Evolutionary conservation across 30 jellyfish, hydroid and myxozoan species (phyloP).

Genomic region (Chrysaora quinquecirrha): DNA sequence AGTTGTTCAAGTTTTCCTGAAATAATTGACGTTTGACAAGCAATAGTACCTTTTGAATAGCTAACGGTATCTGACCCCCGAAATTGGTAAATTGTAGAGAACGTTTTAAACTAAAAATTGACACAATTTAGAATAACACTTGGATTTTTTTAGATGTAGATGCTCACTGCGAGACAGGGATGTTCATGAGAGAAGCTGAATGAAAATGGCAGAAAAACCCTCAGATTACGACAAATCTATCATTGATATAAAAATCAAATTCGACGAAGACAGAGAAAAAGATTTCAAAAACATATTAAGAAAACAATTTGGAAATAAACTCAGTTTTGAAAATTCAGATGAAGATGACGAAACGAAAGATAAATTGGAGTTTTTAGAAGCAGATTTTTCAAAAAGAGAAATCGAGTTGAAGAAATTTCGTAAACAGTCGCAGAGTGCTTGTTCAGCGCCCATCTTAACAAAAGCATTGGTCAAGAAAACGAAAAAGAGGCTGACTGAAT

Average conservation of each 20-base stretch:
- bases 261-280: conserved; percentile 59
- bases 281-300: conserved; percentile 32
- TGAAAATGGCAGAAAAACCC: conserved; percentile 8
- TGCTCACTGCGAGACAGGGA: too few species aligned
- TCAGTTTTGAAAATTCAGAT: neutral
- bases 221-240: conserved; percentile 44
- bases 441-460: conserved; percentile 59
- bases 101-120: too few species aligned
- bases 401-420: conserved; percentile 45
- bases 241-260: conserved; percentile 45
- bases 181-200: neutral
- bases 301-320: conserved; percentile 26
- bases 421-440: conserved; percentile 46
- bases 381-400: conserved; percentile 46
- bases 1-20: too few species aligned
- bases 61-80: too few species aligned
- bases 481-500: neutral
- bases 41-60: too few species aligned
- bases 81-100: too few species aligned
- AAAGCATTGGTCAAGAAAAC: conserved; percentile 73
- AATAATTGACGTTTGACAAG: too few species aligned
- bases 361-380: conserved; percentile 13
- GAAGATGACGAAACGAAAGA: neutral
- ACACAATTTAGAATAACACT: too few species aligned
- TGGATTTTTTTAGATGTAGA: too few species aligned